Conservation (phyloP, 2,113 vertebrate species). For the Pelodiscus sinensis region DNA sequence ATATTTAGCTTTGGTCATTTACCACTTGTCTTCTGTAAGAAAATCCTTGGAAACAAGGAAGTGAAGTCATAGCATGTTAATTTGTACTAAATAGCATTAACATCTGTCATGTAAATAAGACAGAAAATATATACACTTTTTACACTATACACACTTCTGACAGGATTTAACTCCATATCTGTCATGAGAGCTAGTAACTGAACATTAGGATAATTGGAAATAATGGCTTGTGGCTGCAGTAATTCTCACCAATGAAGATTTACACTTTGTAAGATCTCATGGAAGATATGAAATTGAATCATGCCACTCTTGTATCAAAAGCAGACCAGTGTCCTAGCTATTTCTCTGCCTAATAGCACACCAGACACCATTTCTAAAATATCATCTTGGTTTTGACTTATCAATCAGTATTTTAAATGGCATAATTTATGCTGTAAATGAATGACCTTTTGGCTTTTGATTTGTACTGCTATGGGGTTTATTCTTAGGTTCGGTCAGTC, state of each 20-base stretch:
- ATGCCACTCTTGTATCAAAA: neutral
- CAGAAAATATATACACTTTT: neutral
- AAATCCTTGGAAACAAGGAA: neutral
- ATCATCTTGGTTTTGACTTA: neutral
- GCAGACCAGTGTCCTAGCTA: neutral
- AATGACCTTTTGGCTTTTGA: neutral
- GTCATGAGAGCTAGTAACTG: neutral
- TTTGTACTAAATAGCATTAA: neutral
- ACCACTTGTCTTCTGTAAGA: neutral
- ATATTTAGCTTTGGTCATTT: neutral
- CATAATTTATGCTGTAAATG: neutral
- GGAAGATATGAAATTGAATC: neutral
- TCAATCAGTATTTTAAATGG: neutral
- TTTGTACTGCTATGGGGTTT: neutral
- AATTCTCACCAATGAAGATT: conserved; percentile 26
- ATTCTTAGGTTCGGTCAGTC: neutral
- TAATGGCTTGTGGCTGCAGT: conserved; percentile 21
- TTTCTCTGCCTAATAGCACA: neutral
- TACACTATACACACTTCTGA: conserved; percentile 12
- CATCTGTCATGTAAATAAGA: neutral
- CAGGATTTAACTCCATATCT: conserved; percentile 30
- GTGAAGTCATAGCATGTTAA: neutral
- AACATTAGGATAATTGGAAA: conserved; percentile 41
- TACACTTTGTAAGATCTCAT: neutral
- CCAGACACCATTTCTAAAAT: neutral